Evolutionary conservation across 2,888 invertebrate species (phyloP).

Genomic region (Ethmia dodecea): DNA sequence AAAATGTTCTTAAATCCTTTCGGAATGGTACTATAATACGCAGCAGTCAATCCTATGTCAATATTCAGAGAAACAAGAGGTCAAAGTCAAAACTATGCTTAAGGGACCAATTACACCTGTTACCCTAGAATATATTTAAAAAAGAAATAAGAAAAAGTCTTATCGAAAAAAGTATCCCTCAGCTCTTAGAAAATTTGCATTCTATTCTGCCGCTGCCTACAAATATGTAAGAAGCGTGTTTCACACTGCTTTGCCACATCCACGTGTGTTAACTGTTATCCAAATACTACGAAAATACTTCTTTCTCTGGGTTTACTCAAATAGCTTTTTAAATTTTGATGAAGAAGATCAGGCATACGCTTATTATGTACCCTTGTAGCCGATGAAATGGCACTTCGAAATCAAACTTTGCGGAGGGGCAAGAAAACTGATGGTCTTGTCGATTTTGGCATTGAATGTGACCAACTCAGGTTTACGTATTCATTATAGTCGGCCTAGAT

Average conservation of each 20-base stretch:
- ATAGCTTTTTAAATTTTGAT: conserved; percentile 14
- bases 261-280: conserved; percentile 8
- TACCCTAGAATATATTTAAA: too few species aligned
- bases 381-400: conserved; percentile 17
- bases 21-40: too few species aligned
- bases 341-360: conserved; percentile 8
- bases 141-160: neutral
- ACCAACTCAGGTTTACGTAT: conserved; percentile 24
- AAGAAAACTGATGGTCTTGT: conserved; percentile 10
- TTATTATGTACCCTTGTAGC: conserved; percentile 15
- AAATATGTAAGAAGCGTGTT: conserved; percentile 12
- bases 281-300: conserved; percentile 11
- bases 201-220: conserved; percentile 12
- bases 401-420: conserved; percentile 11
- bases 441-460: conserved; percentile 12
- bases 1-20: too few species aligned
- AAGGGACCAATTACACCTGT: too few species aligned
- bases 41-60: too few species aligned
- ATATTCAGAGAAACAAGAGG: too few species aligned
- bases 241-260: conserved; percentile 12
- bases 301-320: conserved; percentile 10
- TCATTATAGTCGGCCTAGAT: conserved; percentile 28
- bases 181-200: neutral
- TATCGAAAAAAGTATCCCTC: neutral
- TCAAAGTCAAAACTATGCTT: too few species aligned